Percentiles rank a stretch among this genome's conserved stretches.
Conservation (phyloP, 2,888 invertebrate species). For the Drosophila nr. perissopoda region DNA sequence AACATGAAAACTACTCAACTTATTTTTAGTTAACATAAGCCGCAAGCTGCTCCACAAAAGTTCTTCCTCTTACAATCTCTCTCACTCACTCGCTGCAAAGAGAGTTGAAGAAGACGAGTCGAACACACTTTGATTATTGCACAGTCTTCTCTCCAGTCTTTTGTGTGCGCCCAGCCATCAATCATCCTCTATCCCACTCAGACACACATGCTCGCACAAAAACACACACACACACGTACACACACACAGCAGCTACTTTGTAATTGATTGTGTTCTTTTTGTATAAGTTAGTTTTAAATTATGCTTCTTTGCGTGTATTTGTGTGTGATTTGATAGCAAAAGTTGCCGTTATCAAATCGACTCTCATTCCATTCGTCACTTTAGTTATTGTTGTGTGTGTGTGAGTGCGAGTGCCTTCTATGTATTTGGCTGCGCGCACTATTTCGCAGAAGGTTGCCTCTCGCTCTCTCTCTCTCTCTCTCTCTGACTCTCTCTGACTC, state of each 20-base stretch:
- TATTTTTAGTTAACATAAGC: slow-evolving; percentile 41
- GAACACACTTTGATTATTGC: slow-evolving; percentile 36
- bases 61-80: slow-evolving; percentile 14
- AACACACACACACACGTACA: neutral
- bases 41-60: slow-evolving; percentile 32
- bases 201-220: neutral
- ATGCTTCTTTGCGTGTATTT: slow-evolving; percentile 27
- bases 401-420: slow-evolving; percentile 7
- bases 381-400: slow-evolving; percentile 12
- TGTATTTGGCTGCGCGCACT: slow-evolving; percentile 29
- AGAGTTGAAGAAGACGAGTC: slow-evolving; percentile 13
- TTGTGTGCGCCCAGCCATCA: neutral
- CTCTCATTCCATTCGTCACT: slow-evolving; percentile 11
- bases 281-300: slow-evolving; percentile 53
- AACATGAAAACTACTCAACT: slow-evolving; percentile 7
- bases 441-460: slow-evolving; percentile 51
- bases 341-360: slow-evolving; percentile 12
- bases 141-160: slow-evolving; percentile 19
- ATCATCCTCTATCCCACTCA: neutral
- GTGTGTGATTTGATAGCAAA: slow-evolving; percentile 21
- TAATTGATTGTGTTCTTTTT: slow-evolving; percentile 34
- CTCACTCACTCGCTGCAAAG: slow-evolving; percentile 18
- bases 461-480: slow-evolving; percentile 8
- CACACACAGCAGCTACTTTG: slow-evolving; percentile 36
- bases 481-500: slow-evolving; percentile 3